Evolutionary conservation across 35 echinoderm and acorn worm species (phyloP), one percentile per base, ranked within the genome.

Genomic region (Diadema setosum): DNA sequence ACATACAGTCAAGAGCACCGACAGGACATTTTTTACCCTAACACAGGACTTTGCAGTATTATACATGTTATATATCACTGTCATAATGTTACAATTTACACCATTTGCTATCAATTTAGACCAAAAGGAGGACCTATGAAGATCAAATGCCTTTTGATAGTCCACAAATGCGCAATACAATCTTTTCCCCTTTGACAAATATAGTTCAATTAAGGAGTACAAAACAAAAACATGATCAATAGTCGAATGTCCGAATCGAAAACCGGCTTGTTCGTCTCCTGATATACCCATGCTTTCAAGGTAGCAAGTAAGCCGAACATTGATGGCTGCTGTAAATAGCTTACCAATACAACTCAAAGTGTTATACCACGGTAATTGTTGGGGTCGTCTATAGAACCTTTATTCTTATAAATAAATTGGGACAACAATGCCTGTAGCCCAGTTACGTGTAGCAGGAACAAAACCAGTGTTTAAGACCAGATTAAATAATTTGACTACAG

Each of bases 51-150:
- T 81, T 41, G 76, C 76, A 29, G 42, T 81, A 42, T 81, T 46
- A 81, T 30, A 81, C 76, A 81, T 45, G 8, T 45, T 81, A 46
- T 81, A 81, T 8, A 81, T 46, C 15, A 81, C 76, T 4, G 5
- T 81, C 15, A 81, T 81, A 45, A 80, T 80, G 16, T 46, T 81
- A n/a, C n/a, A n/a, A n/a, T n/a, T n/a, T n/a, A n/a, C n/a, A 45
- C 76, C 42, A 44, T 3, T 81, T 81, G 40, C 35, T 42, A 81
- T 81, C 15, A 42, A 44, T 16, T 42, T 42, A 45, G 6, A 81
- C 37, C 32, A 39, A 9, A 70, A 16, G 16, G 64, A n/a, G 30
- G 16, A 70, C 30, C 7, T 70, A n/a, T 70, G 12, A n/a, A n/a
- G 64, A 16, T 70, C 64, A 70, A 70, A n/a, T n/a, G 30, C 16